phyloP scores from a whole-genome alignment of 92 coral and sea anemone genomes.

The Siderastrea siderea region DNA sequence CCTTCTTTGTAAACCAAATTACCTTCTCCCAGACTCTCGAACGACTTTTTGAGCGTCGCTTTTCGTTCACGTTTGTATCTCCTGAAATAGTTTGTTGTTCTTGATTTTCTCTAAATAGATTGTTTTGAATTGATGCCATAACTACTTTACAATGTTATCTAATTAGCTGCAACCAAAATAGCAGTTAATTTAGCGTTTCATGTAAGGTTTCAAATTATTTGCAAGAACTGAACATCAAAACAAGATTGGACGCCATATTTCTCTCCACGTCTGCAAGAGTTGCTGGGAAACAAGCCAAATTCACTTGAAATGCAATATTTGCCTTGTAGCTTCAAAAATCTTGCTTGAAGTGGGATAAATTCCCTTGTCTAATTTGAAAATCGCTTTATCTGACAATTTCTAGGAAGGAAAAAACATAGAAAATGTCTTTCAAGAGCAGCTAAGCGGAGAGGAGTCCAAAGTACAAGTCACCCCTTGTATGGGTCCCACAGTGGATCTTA shows the following conservation, averaged over 20 bases:
- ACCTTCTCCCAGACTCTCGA: constrained; percentile 97
- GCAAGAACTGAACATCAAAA: neutral
- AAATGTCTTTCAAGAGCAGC: neutral
- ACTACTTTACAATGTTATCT: neutral
- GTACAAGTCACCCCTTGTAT: neutral
- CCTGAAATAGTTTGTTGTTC: neutral
- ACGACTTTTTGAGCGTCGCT: constrained; percentile 79
- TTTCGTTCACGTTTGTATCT: constrained; percentile 22
- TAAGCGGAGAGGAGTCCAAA: neutral
- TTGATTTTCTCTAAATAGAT: neutral
- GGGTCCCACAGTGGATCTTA: constrained; percentile 5
- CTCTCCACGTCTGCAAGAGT: constrained; percentile 25
- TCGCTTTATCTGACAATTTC: neutral
- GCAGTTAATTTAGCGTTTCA: constrained; percentile 11
- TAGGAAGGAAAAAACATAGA: neutral
- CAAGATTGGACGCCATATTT: constrained; percentile 21
- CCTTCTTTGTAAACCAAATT: constrained; percentile 89
- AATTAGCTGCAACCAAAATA: constrained; percentile 2
- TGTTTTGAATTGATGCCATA: constrained; percentile 35
- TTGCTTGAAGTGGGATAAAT: neutral
- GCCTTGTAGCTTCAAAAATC: neutral
- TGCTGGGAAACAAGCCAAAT: constrained; percentile 32
- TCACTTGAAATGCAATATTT: neutral
- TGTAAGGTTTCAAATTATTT: constrained; percentile 11
- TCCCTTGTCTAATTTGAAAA: neutral